Conservation (phyloP, 2,113 vertebrate species). For the Myotis yumanensis region DNA sequence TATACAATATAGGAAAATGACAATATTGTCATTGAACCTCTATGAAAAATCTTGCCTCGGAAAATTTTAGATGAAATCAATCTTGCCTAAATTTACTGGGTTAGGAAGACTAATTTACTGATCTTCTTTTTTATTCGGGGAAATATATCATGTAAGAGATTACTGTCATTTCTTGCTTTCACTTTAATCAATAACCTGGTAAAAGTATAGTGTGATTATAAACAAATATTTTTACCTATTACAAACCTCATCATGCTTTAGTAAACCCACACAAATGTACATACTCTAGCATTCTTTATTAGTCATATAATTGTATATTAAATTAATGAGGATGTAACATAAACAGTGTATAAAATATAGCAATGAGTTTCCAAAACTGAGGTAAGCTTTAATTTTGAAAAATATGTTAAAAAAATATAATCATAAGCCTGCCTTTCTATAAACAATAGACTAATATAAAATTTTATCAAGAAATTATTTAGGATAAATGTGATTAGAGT, state of each 20-base stretch:
- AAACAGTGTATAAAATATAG: background rate
- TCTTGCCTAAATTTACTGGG: conserved; percentile 59
- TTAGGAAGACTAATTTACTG: conserved; percentile 63
- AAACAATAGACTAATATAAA: background rate
- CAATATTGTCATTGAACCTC: conserved; percentile 75
- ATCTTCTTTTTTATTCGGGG: conserved; percentile 51
- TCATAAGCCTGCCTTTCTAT: background rate
- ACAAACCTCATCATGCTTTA: background rate
- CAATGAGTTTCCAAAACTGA: background rate
- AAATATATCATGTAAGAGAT: conserved; percentile 46
- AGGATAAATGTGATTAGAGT: background rate
- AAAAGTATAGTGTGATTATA: conserved; percentile 31
- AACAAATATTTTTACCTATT: conserved; percentile 28
- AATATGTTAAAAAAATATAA: background rate
- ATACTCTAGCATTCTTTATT: background rate
- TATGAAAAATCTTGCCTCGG: conserved; percentile 69
- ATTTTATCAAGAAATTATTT: background rate
- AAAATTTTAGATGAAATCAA: conserved; percentile 72
- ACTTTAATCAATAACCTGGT: conserved; percentile 63
- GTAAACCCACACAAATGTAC: background rate
- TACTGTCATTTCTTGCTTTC: conserved; percentile 60
- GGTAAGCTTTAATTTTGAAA: background rate
- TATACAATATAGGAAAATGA: conserved; percentile 70
- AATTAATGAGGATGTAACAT: background rate
- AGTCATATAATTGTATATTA: background rate